Conservation (phyloP, 2,113 vertebrate species). For the Podarcis muralis region DNA sequence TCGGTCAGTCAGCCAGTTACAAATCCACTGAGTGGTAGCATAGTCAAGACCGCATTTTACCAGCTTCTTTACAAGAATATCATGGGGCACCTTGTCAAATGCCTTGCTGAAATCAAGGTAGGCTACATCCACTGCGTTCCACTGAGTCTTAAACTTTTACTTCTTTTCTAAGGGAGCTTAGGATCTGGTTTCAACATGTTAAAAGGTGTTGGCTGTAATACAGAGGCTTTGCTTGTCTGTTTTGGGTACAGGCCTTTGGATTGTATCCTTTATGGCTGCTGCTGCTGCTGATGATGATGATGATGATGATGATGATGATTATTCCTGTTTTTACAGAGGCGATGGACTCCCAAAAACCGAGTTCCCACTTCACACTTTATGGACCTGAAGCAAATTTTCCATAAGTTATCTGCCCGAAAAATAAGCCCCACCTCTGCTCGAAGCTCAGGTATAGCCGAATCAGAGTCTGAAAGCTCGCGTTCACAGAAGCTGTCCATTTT, state of each 20-base stretch:
- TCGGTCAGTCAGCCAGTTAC: no score
- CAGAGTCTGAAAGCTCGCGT: conserved; percentile 66
- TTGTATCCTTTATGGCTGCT: not conserved
- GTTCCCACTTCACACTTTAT: conserved; percentile 84
- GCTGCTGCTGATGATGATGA: no score
- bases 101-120: no score
- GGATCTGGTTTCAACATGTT: no score
- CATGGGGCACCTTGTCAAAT: no score
- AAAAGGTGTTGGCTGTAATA: not conserved
- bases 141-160: not conserved
- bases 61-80: no score
- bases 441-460: conserved; percentile 47
- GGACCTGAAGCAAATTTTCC: conserved; percentile 89
- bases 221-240: not conserved
- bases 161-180: not conserved
- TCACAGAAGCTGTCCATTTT: conserved; percentile 78
- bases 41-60: no score
- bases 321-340: conserved; percentile 70
- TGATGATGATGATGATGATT: not conserved
- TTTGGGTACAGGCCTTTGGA: not conserved
- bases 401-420: conserved; percentile 81
- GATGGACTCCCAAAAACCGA: conserved; percentile 71
- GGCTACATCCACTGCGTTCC: no score
- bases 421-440: conserved; percentile 71
- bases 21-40: no score